phyloP scores from a whole-genome alignment of 2,888 invertebrate genomes.

The Aethes cnicana region DNA sequence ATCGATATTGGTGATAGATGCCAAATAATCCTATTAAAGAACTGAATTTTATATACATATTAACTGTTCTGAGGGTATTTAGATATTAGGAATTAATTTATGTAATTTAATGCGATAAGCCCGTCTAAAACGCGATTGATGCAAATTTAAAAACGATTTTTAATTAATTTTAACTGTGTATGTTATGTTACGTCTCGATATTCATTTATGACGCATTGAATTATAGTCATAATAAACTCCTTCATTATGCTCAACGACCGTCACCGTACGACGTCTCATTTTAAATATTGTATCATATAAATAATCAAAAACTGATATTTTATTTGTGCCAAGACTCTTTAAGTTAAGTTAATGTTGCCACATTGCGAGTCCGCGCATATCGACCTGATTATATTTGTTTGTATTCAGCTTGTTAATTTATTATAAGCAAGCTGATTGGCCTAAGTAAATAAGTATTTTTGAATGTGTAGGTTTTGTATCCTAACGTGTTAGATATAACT shows the following conservation, averaged over 20 bases:
- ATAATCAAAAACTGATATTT: constrained; percentile 59
- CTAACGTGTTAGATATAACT: constrained; percentile 56
- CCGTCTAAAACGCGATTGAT: constrained; percentile 40
- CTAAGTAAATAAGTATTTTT: constrained; percentile 74
- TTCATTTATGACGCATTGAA: constrained; percentile 38
- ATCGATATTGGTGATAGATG: constrained; percentile 79
- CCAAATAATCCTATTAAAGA: constrained; percentile 83
- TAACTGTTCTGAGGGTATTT: constrained; percentile 81
- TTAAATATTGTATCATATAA: constrained; percentile 43
- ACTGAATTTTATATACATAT: constrained; percentile 82
- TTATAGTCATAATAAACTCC: constrained; percentile 37
- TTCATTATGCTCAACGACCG: constrained; percentile 56
- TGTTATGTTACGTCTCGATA: constrained; percentile 14
- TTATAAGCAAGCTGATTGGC: constrained; percentile 65
- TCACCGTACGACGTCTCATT: constrained; percentile 44
- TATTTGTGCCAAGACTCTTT: constrained; percentile 77
- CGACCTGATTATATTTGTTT: constrained; percentile 44
- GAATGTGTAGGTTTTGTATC: constrained; percentile 70
- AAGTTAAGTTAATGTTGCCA: constrained; percentile 59
- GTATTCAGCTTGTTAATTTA: constrained; percentile 52
- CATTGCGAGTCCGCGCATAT: constrained; percentile 45
- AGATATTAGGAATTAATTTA: constrained; percentile 72
- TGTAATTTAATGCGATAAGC: constrained; percentile 55
- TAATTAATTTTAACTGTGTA: constrained; percentile 40
- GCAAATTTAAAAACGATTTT: constrained; percentile 46